These are phyloP conservation scores for Palythoa caribaeorum DNA, from an alignment of 92 coral and sea anemone genomes.

Conservation along the genomic window DNA sequence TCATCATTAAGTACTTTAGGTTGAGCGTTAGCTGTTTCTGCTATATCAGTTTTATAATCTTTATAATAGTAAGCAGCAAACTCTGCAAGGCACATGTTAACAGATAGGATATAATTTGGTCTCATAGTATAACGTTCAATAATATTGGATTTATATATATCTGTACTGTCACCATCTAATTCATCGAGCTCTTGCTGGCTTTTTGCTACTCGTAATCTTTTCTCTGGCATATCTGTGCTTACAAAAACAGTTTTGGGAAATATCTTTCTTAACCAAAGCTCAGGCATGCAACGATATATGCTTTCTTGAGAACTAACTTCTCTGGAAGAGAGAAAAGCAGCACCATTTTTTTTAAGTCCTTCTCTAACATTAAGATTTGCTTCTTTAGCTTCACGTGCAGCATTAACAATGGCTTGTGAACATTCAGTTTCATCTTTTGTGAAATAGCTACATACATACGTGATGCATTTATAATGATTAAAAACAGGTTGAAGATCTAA, in stretches of 20 bases:
- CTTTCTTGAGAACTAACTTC: constrained; percentile 79
- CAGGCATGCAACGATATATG: constrained; percentile 44
- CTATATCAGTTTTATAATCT: constrained; percentile 53
- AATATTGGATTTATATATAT: constrained; percentile 26
- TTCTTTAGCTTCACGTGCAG: constrained; percentile 58
- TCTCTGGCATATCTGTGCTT: constrained; percentile 24
- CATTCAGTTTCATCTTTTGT: constrained; percentile 15
- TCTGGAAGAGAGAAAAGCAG: constrained; percentile 71
- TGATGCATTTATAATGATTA: constrained; percentile 53
- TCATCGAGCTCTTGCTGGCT: not conserved
- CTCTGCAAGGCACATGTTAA: constrained; percentile 12
- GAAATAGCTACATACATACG: constrained; percentile 65
- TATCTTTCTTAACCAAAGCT: not conserved
- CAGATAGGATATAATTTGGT: constrained; percentile 37
- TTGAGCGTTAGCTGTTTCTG: constrained; percentile 60
- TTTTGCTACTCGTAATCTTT: not conserved
- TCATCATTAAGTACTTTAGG: constrained; percentile 50
- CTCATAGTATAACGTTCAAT: constrained; percentile 34
- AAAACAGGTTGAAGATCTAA: constrained; percentile 69
- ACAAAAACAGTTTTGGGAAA: constrained; percentile 51
- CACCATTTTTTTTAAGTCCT: constrained; percentile 66
- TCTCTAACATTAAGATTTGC: constrained; percentile 52
- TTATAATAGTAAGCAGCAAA: constrained; percentile 73
- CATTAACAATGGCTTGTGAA: constrained; percentile 12
- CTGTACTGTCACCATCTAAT: not conserved